Base-by-base conservation (phyloP, 2,888 invertebrate genomes). In the Drosophila ustulata region DNA sequence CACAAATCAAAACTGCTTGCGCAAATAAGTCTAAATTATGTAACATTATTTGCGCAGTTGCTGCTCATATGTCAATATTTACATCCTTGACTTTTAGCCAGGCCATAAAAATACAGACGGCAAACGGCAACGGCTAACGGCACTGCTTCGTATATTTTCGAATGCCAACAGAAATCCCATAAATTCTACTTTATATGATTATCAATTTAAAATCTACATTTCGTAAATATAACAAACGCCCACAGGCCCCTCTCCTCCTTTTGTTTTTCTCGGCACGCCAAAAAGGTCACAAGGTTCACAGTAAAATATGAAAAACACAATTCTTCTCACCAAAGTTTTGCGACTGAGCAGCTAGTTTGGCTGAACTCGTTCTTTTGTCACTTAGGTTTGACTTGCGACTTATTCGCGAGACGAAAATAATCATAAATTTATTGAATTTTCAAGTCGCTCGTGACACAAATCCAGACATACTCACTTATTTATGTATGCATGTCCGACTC, bases 371-470 rank as follows among this genome's bases (percentile, higher is more conserved):
- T 45, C 43, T 50, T 78, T 65, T 75, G 64, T 66, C 71, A 68
- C 70, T 67, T 64, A 39, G 47, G 56, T 47, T 71, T 74, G 61
- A 41, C 41, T 57, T 66, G n/a, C 66, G 41, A 41, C 26, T 72
- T 62, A 56, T 59, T 66, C 57, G 50, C 57, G n/a, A 66, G 58
- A 57, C 63, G n/a, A 39, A 71, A 69, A 89, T 86, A 88, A 89
- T 89, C 91, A 89, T 88, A 90, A 88, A 90, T 91, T 90, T 91
- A 91, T 91, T 90, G 90, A 85, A 86, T 88, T 88, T 88, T 82
- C 75, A 80, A 88, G 72, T 69, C 66, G 47, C 39, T 49, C 66
- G 45, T 50, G 50, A 50, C 66, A 30, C 8, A 13, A 30, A 50
- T 59, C 53, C 32, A 72, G 39, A 52, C 25, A 37, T 32, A 46